Conservation (phyloP, 1,140 invertebrate species). For the Eurytemora carolleeae region DNA sequence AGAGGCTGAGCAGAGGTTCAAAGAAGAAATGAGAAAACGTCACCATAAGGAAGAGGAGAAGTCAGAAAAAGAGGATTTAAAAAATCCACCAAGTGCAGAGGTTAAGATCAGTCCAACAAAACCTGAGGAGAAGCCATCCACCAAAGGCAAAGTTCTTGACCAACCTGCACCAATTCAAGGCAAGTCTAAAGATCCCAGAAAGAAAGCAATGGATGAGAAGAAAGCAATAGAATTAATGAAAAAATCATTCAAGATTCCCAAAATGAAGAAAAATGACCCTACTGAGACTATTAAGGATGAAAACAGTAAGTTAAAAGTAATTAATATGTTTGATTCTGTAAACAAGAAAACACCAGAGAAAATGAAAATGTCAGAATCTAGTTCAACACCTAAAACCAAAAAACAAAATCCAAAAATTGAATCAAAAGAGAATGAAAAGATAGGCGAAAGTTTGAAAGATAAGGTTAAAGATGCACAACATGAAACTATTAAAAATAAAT, state of each 20-base stretch:
- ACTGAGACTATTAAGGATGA: not conserved
- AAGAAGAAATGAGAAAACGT: not conserved
- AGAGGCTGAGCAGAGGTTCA: not conserved
- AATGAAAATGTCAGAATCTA: not conserved
- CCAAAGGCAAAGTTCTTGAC: not conserved
- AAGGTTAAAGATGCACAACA: not conserved
- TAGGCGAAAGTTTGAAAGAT: too few species aligned
- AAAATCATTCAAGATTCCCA: not conserved
- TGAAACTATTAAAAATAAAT: not conserved
- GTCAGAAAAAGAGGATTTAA: not conserved
- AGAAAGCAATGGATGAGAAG: not conserved
- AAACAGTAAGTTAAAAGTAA: not conserved
- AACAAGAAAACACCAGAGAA: not conserved
- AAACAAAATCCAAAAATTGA: too few species aligned
- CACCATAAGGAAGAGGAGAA: not conserved
- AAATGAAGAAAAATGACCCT: not conserved
- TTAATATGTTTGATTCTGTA: not conserved
- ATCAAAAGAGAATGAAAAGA: too few species aligned
- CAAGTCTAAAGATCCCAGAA: not conserved
- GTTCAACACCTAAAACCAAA: too few species aligned
- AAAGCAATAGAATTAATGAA: not conserved
- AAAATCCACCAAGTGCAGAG: not conserved
- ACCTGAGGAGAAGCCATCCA: not conserved
- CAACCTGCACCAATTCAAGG: not conserved
- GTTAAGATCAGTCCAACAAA: not conserved